Evolutionary conservation across 1,140 invertebrate genomes (phyloP), one percentile per base, ranked within the genome.

Genomic region (Atta texana): DNA sequence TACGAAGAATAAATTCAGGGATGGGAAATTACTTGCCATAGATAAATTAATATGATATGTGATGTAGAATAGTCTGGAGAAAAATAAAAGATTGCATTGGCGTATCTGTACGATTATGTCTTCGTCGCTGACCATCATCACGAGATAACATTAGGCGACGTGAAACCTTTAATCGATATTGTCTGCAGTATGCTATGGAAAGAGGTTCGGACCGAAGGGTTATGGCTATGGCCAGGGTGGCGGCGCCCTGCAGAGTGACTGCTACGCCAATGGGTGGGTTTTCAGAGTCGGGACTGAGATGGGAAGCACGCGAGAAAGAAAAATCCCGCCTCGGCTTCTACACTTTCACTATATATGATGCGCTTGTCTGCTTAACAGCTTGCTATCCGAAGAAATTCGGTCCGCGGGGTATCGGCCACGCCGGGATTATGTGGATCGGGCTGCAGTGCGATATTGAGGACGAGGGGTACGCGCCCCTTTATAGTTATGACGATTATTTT

Each of bases 181-280:
- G 88, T 94, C 93, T 96, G 90, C 96, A 98, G 98, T 98, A 92
- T 99, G 98, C 96, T 99, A 99, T 96, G 98, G 97, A 93, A 98
- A 98, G 96, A 97, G 97, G 96, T 99, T 98, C 96, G 98, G 98
- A 91, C 98, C 98, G 86, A 98, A 98, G 96, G 98, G 98, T 94
- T 99, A 99, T 95, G 98, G 98, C 91, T 98, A 98, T 95, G 98
- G 98, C 90, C 97, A 98, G 96, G 98, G 98, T 93, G 98, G 97
- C 93, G 98, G 98, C 93, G 98, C 98, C 90, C 96, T 98, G 91
- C 98, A 98, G 96, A 98, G 97, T 95, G 98, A 98, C 96, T 97
- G 97, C 94, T 96, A 96, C 95, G 96, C 96, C 94, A 96, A 97
- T 95, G 96, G 97, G 97, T 97, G 96, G 96, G 96, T 95, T 93